Evolutionary conservation across 2,888 invertebrate species (phyloP).

Genomic region (Drosophila cyrtoloma): DNA sequence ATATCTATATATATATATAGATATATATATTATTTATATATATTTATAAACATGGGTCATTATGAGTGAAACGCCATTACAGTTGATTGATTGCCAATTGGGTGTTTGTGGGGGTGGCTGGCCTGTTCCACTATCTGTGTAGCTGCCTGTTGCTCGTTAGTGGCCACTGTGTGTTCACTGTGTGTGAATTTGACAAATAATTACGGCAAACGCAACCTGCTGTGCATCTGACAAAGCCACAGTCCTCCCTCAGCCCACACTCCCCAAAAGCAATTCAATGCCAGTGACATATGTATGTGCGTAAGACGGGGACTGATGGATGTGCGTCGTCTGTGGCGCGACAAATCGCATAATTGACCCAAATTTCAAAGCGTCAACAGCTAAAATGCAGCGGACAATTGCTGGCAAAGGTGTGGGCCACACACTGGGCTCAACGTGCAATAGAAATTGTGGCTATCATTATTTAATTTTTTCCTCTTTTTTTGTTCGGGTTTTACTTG

Average conservation of each 20-base stretch:
- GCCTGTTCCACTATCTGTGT: slow-evolving; percentile 32
- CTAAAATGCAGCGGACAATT: slow-evolving; percentile 18
- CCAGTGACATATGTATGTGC: slow-evolving; percentile 62
- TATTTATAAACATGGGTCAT: slow-evolving; percentile 47
- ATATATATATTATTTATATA: slow-evolving; percentile 15
- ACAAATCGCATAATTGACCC: slow-evolving; percentile 82
- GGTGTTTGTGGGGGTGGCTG: slow-evolving; percentile 27
- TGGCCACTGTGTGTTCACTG: slow-evolving; percentile 25
- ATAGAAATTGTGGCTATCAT: slow-evolving; percentile 20
- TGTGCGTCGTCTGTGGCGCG: slow-evolving; percentile 66
- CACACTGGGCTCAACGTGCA: slow-evolving; percentile 16
- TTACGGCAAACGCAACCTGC: slow-evolving; percentile 71
- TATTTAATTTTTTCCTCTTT: not conserved
- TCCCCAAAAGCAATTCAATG: slow-evolving; percentile 63
- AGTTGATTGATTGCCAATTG: slow-evolving; percentile 81
- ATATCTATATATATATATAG: not conserved
- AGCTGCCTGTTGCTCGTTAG: slow-evolving; percentile 72
- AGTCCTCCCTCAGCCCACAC: not conserved
- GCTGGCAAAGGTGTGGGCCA: slow-evolving; percentile 11
- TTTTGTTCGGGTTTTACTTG: slow-evolving; percentile 35
- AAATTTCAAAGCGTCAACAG: slow-evolving; percentile 65
- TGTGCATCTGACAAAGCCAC: slow-evolving; percentile 52
- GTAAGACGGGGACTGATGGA: slow-evolving; percentile 63
- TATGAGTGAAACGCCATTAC: slow-evolving; percentile 48
- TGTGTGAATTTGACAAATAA: slow-evolving; percentile 81